Percentiles rank a stretch among this genome's conserved stretches.
Evolutionary conservation across 2,797 vertebrate species (phyloP).

Genomic region (Avahi laniger): DNA sequence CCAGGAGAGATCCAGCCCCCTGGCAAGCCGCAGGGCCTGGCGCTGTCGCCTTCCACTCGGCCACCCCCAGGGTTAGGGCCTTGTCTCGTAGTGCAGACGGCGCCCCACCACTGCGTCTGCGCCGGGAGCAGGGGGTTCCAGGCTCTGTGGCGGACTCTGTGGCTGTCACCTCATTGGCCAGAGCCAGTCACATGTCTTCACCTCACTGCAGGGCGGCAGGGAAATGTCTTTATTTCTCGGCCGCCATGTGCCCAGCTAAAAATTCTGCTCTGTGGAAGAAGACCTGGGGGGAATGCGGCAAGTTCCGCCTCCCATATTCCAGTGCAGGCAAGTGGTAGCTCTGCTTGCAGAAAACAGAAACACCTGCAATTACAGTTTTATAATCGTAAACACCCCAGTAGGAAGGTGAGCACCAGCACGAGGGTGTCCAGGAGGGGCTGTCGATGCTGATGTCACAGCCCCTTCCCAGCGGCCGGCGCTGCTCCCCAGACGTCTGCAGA

Average conservation of each 20-base stretch:
- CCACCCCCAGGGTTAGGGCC: not conserved
- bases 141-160: fast-evolving
- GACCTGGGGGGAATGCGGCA: too few species aligned
- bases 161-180: not conserved
- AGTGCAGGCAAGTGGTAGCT: not conserved
- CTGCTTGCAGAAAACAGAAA: not conserved
- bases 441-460: fast-evolving
- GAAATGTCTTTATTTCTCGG: not conserved
- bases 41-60: not conserved
- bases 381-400: not conserved
- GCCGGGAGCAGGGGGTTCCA: not conserved
- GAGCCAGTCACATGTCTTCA: not conserved
- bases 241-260: not conserved
- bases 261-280: not conserved
- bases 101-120: fast-evolving
- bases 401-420: not conserved
- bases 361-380: fast-evolving
- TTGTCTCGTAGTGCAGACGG: not conserved
- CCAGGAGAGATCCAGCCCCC: too few species aligned
- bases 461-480: not conserved
- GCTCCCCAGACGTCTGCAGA: not conserved
- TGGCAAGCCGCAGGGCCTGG: not conserved
- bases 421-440: too few species aligned
- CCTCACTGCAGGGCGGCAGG: not conserved
- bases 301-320: too few species aligned